These are phyloP conservation scores for Zaprionus lineosus DNA, from an alignment of 2,888 invertebrate species.

Conservation along the genomic window DNA sequence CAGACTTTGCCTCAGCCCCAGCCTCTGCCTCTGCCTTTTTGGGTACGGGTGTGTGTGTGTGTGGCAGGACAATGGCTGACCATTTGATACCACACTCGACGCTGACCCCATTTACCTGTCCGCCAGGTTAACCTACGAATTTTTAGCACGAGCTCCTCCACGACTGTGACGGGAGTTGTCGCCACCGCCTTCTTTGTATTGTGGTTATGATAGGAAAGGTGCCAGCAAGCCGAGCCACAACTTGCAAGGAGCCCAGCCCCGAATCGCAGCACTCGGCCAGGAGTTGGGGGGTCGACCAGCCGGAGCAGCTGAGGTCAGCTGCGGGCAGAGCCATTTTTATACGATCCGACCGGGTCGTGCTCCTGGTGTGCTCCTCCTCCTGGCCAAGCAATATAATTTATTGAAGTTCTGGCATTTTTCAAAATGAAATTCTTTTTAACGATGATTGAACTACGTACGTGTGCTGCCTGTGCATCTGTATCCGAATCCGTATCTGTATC, in stretches of 20 bases:
- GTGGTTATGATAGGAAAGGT: conserved; percentile 76
- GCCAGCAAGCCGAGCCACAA: conserved; percentile 64
- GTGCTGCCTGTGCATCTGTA: conserved; percentile 1
- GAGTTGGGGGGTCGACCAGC: too few species aligned
- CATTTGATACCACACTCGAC: conserved; percentile 27
- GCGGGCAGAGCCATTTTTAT: conserved; percentile 43
- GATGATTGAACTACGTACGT: conserved; percentile 69
- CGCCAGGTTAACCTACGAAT: conserved; percentile 38
- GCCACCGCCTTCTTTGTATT: conserved; percentile 55
- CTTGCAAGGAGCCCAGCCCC: conserved; percentile 31
- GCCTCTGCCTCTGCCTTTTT: conserved; percentile 3
- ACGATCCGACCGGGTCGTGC: conserved; percentile 32
- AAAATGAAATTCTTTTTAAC: conserved; percentile 77
- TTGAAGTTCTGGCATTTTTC: conserved; percentile 76
- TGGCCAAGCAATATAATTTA: conserved; percentile 72
- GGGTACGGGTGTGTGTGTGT: neutral
- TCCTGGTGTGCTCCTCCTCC: too few species aligned
- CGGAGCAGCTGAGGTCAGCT: conserved; percentile 34
- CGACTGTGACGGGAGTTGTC: too few species aligned
- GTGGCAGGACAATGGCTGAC: conserved; percentile 47
- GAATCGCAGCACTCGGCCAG: neutral
- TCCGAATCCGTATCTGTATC: conserved; percentile 3
- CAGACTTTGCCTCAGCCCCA: conserved; percentile 1
- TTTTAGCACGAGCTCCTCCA: too few species aligned
- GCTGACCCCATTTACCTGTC: conserved; percentile 74